Percentiles rank a stretch among this genome's conserved stretches.
Evolutionary conservation across 1,140 invertebrate species (phyloP).

Genomic region (Patella vulgata): DNA sequence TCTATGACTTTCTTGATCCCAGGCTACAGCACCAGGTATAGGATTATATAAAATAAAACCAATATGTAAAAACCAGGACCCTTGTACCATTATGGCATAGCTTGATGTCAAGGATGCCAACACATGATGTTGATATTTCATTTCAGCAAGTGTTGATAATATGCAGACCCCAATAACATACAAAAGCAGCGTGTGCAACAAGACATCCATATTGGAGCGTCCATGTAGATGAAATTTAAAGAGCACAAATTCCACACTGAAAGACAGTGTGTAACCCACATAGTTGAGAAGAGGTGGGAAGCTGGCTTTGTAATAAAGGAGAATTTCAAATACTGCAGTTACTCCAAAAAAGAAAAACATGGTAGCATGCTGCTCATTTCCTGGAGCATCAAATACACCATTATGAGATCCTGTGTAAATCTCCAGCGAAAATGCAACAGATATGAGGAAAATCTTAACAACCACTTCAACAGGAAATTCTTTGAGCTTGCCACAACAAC

Average conservation of each 20-base stretch:
- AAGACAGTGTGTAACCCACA: constrained; percentile 27
- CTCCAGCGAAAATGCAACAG: constrained; percentile 21
- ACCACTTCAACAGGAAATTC: constrained; percentile 26
- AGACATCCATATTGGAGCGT: constrained; percentile 62
- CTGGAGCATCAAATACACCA: constrained; percentile 19
- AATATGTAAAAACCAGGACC: constrained; percentile 70
- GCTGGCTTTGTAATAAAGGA: constrained; percentile 57
- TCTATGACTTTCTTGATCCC: constrained; percentile 63
- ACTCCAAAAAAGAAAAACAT: constrained; percentile 70
- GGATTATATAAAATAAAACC: constrained; percentile 69
- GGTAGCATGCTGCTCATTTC: constrained; percentile 69
- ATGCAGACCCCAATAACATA: constrained; percentile 61
- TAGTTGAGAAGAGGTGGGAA: constrained; percentile 39
- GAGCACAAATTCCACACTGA: constrained; percentile 68
- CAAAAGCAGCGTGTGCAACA: constrained; percentile 67
- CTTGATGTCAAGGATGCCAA: constrained; percentile 51
- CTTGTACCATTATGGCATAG: constrained; percentile 66
- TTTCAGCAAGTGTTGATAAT: constrained; percentile 54
- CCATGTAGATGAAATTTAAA: constrained; percentile 70
- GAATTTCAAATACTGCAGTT: constrained; percentile 64
- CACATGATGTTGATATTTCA: constrained; percentile 58
- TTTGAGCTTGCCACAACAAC: not conserved
- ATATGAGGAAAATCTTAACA: constrained; percentile 24
- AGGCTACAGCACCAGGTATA: constrained; percentile 40
- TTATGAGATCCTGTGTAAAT: constrained; percentile 18